Evolutionary conservation across 2,888 invertebrate species (phyloP), one percentile per base, ranked within the genome.

Genomic region (Cordilura impudica): DNA sequence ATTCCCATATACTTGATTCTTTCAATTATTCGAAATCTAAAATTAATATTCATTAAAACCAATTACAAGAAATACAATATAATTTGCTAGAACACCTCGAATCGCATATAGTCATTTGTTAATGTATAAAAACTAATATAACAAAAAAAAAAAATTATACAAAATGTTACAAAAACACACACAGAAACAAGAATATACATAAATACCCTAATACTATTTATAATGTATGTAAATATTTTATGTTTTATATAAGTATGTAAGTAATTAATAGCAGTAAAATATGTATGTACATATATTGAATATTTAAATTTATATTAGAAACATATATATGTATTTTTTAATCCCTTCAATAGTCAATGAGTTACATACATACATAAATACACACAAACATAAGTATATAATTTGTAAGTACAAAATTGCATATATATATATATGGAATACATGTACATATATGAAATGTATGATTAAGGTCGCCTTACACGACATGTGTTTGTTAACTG

Each of bases 31-130:
- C n/a, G n/a, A n/a, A n/a, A n/a, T n/a, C n/a, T n/a, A n/a, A n/a
- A n/a, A n/a, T n/a, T n/a, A n/a, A n/a, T n/a, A n/a, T n/a, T n/a
- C n/a, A n/a, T n/a, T n/a, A n/a, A n/a, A n/a, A n/a, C n/a, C n/a
- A n/a, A n/a, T n/a, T n/a, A n/a, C n/a, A 51, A 12, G 31, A 31
- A 35, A 18, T 26, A 10, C 45, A 61, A 49, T 35, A 19, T 49
- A 63, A 18, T 39, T 69, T 78, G 18, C 58, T 65, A 39, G n/a
- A 58, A 58, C 78, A 78, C 73, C 78, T 78, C 78, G 74, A 73
- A 78, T 78, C 67, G 69, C 69, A 60, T 58, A 72, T 73, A 70
- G 78, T 78, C 67, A 78, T 53, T 58, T 73, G 51, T 69, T 65
- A 73, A 69, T 63, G 58, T 47, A 35, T 31, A 63, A 63, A 35